phyloP scores from a whole-genome alignment of 2,888 invertebrate species.

The Hartigia nigra region DNA sequence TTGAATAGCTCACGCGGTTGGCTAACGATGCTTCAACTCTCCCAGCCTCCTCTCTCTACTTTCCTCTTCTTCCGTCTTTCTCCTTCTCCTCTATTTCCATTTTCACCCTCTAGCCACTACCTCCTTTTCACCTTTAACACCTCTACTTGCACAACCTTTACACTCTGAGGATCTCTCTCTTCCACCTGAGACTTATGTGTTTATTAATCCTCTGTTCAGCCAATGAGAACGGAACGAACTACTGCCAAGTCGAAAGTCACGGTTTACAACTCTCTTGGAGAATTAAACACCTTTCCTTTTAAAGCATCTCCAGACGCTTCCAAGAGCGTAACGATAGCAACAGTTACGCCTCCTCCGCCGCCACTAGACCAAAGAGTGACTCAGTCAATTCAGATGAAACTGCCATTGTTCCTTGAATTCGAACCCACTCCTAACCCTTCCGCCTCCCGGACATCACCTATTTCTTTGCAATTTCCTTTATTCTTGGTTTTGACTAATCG shows the following conservation, averaged over 20 bases:
- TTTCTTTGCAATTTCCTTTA: not conserved
- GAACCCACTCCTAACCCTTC: not conserved
- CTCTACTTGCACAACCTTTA: not conserved
- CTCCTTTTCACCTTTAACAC: conserved; percentile 11
- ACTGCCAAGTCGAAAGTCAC: conserved; percentile 1
- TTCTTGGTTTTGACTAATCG: not conserved
- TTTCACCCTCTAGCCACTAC: not conserved
- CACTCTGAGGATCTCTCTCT: not conserved
- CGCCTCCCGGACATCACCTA: too few relatives aligned
- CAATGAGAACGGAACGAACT: not conserved
- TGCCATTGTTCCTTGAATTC: not conserved
- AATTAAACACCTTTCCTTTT: conserved; percentile 14
- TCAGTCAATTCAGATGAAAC: not conserved
- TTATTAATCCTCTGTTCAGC: conserved; percentile 40
- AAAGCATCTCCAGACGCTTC: not conserved
- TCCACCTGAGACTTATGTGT: conserved; percentile 38
- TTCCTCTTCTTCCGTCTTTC: not conserved
- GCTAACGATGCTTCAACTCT: conserved; percentile 47
- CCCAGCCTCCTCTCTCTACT: not conserved
- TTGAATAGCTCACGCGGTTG: conserved; percentile 41
- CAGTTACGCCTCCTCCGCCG: not conserved
- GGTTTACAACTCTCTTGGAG: conserved; percentile 9
- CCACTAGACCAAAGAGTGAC: not conserved
- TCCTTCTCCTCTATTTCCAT: not conserved
- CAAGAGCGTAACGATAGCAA: not conserved